Evolutionary conservation across 35 echinoderm and acorn worm genomes (phyloP).

Genomic region (Lytechinus variegatus): DNA sequence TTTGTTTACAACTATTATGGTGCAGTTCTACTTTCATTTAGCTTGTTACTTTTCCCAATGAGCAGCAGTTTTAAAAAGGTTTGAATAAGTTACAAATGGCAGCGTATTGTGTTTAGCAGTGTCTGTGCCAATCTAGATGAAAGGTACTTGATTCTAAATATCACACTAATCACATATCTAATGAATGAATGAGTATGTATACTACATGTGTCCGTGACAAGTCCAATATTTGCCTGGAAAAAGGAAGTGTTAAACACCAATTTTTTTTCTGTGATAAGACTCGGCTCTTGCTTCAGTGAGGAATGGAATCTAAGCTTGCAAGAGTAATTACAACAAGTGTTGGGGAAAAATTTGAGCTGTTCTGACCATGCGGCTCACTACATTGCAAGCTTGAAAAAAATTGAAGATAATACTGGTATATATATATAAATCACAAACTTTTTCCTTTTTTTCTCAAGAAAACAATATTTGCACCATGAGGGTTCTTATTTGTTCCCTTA

Average conservation of each 20-base stretch:
- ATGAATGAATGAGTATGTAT: background rate
- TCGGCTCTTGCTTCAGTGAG: background rate
- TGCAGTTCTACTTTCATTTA: too few relatives aligned
- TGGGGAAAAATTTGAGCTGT: background rate
- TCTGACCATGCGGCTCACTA: background rate
- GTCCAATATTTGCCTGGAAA: background rate
- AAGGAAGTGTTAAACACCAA: background rate
- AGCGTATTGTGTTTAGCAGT: background rate
- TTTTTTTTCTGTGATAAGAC: background rate
- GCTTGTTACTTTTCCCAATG: too few relatives aligned
- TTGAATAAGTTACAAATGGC: background rate
- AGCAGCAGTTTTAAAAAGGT: background rate
- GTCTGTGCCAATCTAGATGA: background rate
- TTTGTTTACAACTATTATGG: too few relatives aligned
- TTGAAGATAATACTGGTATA: conserved; percentile 14
- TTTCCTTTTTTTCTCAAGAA: background rate
- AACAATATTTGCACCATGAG: background rate
- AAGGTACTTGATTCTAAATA: background rate
- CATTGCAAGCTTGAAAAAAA: background rate
- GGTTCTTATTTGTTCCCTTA: conserved; percentile 7
- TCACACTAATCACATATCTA: background rate
- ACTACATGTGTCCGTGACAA: background rate
- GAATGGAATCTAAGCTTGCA: background rate
- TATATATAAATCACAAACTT: conserved; percentile 1
- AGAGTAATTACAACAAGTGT: background rate